phyloP scores from a whole-genome alignment of 1,140 invertebrate species.

The Drosophila rufa region DNA sequence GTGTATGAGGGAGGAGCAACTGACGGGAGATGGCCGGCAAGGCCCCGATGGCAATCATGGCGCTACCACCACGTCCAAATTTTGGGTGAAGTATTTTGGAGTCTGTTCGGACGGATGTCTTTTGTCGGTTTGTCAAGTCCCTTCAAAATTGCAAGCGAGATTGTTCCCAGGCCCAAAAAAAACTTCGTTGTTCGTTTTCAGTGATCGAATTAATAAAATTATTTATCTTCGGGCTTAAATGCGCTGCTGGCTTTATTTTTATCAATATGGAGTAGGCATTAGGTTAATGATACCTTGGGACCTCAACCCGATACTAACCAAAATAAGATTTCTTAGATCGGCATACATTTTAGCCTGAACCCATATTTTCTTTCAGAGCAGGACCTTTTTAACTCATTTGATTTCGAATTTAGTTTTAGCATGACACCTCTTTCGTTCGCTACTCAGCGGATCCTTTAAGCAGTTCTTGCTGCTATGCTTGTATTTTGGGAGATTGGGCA shows the following conservation, averaged over 20 bases:
- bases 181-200: slow-evolving; percentile 15
- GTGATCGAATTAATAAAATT: slow-evolving; percentile 5
- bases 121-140: slow-evolving; percentile 14
- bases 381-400: no score
- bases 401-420: no score
- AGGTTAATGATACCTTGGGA: no score
- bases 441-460: no score
- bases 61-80: slow-evolving; percentile 3
- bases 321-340: no score
- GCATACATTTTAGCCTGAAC: no score
- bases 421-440: no score
- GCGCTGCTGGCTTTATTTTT: not conserved
- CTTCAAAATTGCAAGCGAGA: slow-evolving; percentile 11
- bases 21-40: not conserved
- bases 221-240: not conserved
- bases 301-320: no score
- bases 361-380: no score
- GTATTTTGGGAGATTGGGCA: no score
- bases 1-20: not conserved
- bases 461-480: no score
- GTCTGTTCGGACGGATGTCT: slow-evolving; percentile 12
- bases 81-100: slow-evolving; percentile 5
- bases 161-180: slow-evolving; percentile 6
- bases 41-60: not conserved
- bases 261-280: no score